Percentiles rank a stretch among this genome's conserved stretches.
Evolutionary conservation across 1,140 invertebrate genomes (phyloP).

Genomic region (Cyphomyrmex costatus): DNA sequence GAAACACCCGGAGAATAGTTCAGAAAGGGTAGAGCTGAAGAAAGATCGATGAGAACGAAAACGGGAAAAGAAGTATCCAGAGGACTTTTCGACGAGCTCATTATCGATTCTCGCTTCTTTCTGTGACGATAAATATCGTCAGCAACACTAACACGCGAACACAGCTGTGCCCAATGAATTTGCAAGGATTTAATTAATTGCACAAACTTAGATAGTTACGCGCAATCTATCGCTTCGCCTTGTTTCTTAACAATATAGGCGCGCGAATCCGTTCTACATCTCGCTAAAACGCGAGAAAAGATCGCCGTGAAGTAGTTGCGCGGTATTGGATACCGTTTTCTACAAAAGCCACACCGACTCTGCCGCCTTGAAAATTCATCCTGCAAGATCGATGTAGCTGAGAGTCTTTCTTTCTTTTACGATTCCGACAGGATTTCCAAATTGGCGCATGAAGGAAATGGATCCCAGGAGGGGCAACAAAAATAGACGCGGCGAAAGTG

Average conservation of each 20-base stretch:
- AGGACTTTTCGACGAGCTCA: conserved; percentile 56
- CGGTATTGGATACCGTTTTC: neutral
- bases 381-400: conserved; percentile 54
- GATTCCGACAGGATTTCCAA: conserved; percentile 49
- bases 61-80: conserved; percentile 4
- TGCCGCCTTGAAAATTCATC: conserved; percentile 35
- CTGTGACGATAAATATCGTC: conserved; percentile 39
- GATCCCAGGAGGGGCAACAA: conserved; percentile 50
- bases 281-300: conserved; percentile 8
- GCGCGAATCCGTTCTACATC: neutral
- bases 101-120: conserved; percentile 58
- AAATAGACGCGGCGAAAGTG: conserved; percentile 43
- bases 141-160: neutral
- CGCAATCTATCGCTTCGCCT: conserved; percentile 67
- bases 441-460: conserved; percentile 62
- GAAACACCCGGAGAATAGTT: neutral
- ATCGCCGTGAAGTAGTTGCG: neutral
- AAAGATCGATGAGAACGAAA: conserved; percentile 47
- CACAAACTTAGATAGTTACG: conserved; percentile 62
- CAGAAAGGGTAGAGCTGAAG: conserved; percentile 7
- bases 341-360: neutral
- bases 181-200: conserved; percentile 76
- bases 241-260: neutral
- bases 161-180: conserved; percentile 40
- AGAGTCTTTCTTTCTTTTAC: conserved; percentile 36